Base-by-base conservation (phyloP, 2,113 vertebrate genomes). In the Haemorhous mexicanus region DNA sequence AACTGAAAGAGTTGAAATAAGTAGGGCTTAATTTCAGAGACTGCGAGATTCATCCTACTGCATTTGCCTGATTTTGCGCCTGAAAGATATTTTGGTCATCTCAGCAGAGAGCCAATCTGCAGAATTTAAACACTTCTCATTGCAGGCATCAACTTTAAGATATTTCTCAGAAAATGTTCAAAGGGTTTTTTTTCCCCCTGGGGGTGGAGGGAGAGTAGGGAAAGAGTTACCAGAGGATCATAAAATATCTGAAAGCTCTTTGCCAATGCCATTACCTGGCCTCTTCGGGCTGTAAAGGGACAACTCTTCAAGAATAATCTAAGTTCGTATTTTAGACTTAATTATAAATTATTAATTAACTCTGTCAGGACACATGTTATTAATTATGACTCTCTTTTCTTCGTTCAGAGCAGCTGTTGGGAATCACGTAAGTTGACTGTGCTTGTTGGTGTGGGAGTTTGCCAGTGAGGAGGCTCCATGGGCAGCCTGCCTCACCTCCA, bases 321-420 rank as follows among this genome's bases (percentile, higher is more conserved):
- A 95, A 93, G 94, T 97, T 97, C 24, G 50, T 97, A 89, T 98
- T 97, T 95, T 97, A 94, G 96, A 91, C 96, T 96, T 98, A 97
- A 98, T 98, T 98, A 97, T 98, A 96, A 98, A 98, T 98, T 98
- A 98, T 98, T 98, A 97, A 98, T 98, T 97, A 97, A 53, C 97
- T 95, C 96, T 97, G 97, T 98, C 97, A 98, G 97, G 96, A 97
- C 97, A 98, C 97, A 93, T 97, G 97, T 97, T 98, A 98, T 98
- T 98, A 98, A 98, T 98, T 97, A 97, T 82, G 91, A 97, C 90
- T 97, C 80, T 97, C 95, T 97, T 93, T 96, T 95, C 95, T 97
- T 97, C 97, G 79, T 93, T 85, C 84, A 93, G 93, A 97, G 86
- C 96, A 98, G 97, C 97, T 98, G 97, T 95, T 96, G 94, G 95